A percentile compares a stretch with the other conserved stretches of the same genome.
Conservation (phyloP, 2,888 invertebrate genomes). For the Periphyllus acericola region DNA sequence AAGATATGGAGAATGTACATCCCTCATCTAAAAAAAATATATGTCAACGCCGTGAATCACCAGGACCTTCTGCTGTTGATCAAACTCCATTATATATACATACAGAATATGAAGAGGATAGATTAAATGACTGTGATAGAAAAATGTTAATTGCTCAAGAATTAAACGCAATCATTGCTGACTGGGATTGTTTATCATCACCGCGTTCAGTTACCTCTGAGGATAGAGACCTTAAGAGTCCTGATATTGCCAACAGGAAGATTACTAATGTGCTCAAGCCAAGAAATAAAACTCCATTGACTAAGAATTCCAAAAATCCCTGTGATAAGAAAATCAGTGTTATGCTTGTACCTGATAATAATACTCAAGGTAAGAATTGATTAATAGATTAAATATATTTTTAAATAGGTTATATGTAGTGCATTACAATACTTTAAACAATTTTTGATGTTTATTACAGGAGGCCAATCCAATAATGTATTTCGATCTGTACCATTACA, state of each 20-base stretch:
- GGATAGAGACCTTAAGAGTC: constrained; percentile 56
- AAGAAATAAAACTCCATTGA: constrained; percentile 58
- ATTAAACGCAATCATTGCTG: constrained; percentile 64
- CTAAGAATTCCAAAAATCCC: constrained; percentile 52
- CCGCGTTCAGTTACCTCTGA: constrained; percentile 62
- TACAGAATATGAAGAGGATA: constrained; percentile 59
- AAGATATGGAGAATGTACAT: constrained; percentile 74
- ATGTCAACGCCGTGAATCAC: constrained; percentile 39
- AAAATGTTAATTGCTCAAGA: constrained; percentile 60
- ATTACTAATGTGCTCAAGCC: constrained; percentile 59
- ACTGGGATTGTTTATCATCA: constrained; percentile 65
- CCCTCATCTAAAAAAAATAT: constrained; percentile 65
- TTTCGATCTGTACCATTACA: constrained; percentile 43
- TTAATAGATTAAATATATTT: background rate
- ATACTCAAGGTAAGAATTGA: constrained; percentile 43
- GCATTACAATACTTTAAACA: background rate
- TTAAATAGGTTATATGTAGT: background rate
- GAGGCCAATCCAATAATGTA: constrained; percentile 40
- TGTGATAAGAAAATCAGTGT: constrained; percentile 59
- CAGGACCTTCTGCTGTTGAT: constrained; percentile 51
- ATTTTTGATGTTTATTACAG: background rate
- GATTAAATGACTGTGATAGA: constrained; percentile 60
- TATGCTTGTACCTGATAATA: constrained; percentile 55
- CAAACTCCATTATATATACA: constrained; percentile 60
- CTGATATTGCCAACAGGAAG: constrained; percentile 37